These are phyloP conservation scores for Pollicipes pollicipes DNA, from an alignment of 1,140 invertebrate genomes.

Conservation along the genomic window DNA sequence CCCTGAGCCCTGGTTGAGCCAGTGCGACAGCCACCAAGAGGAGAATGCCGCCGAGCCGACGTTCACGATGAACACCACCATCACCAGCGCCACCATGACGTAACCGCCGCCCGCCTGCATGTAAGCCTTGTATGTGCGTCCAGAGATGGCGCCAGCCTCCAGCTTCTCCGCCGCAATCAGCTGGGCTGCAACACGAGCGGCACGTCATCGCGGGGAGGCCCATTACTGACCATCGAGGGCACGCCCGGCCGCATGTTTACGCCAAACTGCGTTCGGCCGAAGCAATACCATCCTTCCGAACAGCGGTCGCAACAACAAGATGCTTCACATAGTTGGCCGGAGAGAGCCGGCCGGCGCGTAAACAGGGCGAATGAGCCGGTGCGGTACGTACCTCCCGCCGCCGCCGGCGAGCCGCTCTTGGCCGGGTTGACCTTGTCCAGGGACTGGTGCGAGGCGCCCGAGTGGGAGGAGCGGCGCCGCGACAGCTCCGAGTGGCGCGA, in stretches of 20 bases:
- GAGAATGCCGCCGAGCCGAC: constrained; percentile 38
- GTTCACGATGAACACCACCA: constrained; percentile 38
- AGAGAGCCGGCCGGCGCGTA: too few relatives aligned
- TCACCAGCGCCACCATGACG: constrained; percentile 30
- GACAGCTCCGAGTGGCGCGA: background rate
- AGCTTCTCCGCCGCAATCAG: constrained; percentile 31
- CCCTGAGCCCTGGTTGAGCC: constrained; percentile 35
- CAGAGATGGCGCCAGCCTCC: constrained; percentile 30
- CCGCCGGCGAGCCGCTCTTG: background rate
- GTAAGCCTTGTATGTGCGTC: constrained; percentile 34
- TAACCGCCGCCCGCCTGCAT: constrained; percentile 41
- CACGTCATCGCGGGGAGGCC: too few relatives aligned
- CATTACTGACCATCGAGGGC: too few relatives aligned
- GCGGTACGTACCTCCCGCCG: background rate
- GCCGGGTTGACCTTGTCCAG: background rate
- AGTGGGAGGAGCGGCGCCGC: background rate
- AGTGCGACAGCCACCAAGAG: constrained; percentile 47
- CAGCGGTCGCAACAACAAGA: too few relatives aligned
- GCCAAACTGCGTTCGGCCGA: too few relatives aligned
- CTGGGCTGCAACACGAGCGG: constrained; percentile 21
- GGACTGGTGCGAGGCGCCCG: too few relatives aligned
- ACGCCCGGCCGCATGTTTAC: too few relatives aligned
- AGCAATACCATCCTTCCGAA: too few relatives aligned
- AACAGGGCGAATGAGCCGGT: too few relatives aligned
- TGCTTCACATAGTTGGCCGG: too few relatives aligned